These are phyloP conservation scores for Cardinalis cardinalis DNA, from an alignment of 2,113 vertebrate genomes.

Conservation along the genomic window DNA sequence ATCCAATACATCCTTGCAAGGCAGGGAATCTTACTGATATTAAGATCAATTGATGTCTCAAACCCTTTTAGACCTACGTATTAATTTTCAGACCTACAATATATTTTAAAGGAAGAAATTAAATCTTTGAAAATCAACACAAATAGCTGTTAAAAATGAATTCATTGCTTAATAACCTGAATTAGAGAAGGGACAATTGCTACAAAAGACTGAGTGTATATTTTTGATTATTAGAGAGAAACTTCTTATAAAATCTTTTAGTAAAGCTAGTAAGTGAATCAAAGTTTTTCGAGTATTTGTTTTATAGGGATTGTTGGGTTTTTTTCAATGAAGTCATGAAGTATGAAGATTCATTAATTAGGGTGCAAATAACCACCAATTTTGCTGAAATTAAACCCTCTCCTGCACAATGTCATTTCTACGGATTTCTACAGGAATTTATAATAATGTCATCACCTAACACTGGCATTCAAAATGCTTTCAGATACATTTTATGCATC, in stretches of 20 bases:
- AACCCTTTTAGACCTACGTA: neutral
- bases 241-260: neutral
- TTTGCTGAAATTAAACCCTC: neutral
- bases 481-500: constrained; percentile 8
- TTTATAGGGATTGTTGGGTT: neutral
- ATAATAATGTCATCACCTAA: constrained; percentile 4
- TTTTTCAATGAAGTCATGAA: neutral
- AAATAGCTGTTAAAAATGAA: neutral
- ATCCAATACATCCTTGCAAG: neutral
- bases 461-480: neutral
- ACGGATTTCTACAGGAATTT: neutral
- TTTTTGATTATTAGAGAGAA: neutral
- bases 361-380: neutral
- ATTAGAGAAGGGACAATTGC: neutral
- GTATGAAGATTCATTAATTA: neutral
- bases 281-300: neutral
- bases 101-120: neutral
- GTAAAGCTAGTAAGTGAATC: neutral
- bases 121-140: neutral
- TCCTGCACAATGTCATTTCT: neutral
- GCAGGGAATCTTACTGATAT: neutral
- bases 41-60: neutral
- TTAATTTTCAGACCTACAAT: neutral
- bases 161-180: neutral
- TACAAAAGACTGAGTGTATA: neutral